Evolutionary conservation across 2,797 vertebrate genomes (phyloP).

Genomic region (Bovichtus variegatus): DNA sequence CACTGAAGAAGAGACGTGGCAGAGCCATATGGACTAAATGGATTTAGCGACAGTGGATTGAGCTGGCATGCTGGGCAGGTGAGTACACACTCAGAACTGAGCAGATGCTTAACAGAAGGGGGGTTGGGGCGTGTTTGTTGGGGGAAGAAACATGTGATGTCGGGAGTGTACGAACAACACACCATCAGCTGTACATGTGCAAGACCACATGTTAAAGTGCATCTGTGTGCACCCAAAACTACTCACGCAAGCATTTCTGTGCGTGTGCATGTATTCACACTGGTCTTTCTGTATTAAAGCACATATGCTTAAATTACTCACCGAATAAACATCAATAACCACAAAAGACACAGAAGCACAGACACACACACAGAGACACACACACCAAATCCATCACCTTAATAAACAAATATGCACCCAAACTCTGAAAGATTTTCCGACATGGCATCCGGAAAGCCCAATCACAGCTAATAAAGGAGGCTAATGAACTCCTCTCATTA

Average conservation of each 20-base stretch:
- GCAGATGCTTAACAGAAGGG: constrained; percentile 62
- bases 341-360: not conserved
- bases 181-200: not conserved
- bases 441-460: constrained; percentile 64
- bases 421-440: constrained; percentile 40
- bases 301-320: not conserved
- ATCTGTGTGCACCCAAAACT: not conserved
- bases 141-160: not conserved
- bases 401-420: constrained; percentile 48
- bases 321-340: not conserved
- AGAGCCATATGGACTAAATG: constrained; percentile 66
- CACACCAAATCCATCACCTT: constrained; percentile 24
- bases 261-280: not conserved
- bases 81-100: constrained; percentile 50
- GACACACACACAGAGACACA: constrained; percentile 9
- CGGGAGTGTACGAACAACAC: not conserved
- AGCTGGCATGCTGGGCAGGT: constrained; percentile 61
- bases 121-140: not conserved
- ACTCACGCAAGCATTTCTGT: not conserved
- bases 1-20: constrained; percentile 21
- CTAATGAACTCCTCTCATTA: constrained; percentile 82
- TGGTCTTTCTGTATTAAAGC: not conserved
- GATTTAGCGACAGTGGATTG: constrained; percentile 56
- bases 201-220: not conserved
- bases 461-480: constrained; percentile 70